phyloP scores from a whole-genome alignment of 2,888 invertebrate genomes.

The Halocaridina rubra region DNA sequence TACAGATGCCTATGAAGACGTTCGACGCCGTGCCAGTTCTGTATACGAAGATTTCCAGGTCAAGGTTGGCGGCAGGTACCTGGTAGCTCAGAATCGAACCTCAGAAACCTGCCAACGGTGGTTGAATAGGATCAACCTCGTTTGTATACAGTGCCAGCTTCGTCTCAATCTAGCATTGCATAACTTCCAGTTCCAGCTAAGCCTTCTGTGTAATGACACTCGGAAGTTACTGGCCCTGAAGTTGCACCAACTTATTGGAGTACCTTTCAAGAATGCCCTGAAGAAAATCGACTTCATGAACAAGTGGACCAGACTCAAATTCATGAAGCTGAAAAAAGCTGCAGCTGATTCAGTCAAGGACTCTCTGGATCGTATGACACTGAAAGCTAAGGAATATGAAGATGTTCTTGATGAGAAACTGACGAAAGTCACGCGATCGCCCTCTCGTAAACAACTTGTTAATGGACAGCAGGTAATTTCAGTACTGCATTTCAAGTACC shows the following conservation, averaged over 20 bases:
- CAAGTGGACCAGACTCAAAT: slow-evolving; percentile 33
- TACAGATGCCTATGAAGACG: background rate
- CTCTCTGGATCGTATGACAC: slow-evolving; percentile 37
- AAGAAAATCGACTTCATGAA: background rate
- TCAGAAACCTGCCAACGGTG: slow-evolving; percentile 29
- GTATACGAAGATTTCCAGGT: slow-evolving; percentile 31
- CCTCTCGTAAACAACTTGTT: too few species aligned
- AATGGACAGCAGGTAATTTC: too few species aligned
- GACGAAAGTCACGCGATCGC: slow-evolving; percentile 1
- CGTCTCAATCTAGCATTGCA: slow-evolving; percentile 35
- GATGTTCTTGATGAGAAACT: slow-evolving; percentile 35
- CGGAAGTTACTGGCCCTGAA: background rate
- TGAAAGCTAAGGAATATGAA: slow-evolving; percentile 54
- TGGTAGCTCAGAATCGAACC: slow-evolving; percentile 20
- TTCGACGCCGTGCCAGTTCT: slow-evolving; percentile 27
- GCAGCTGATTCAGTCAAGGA: slow-evolving; percentile 39
- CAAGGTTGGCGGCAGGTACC: slow-evolving; percentile 32
- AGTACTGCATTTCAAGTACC: too few species aligned
- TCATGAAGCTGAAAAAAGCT: slow-evolving; percentile 30
- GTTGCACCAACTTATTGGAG: background rate
- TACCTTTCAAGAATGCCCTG: background rate
- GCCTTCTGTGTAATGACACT: slow-evolving; percentile 5
- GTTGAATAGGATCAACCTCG: slow-evolving; percentile 20
- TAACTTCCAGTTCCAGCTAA: slow-evolving; percentile 22
- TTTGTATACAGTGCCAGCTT: slow-evolving; percentile 30